Evolutionary conservation across 2,888 invertebrate species (phyloP), one percentile per base, ranked within the genome.

Genomic region (Cactoblastis cactorum): DNA sequence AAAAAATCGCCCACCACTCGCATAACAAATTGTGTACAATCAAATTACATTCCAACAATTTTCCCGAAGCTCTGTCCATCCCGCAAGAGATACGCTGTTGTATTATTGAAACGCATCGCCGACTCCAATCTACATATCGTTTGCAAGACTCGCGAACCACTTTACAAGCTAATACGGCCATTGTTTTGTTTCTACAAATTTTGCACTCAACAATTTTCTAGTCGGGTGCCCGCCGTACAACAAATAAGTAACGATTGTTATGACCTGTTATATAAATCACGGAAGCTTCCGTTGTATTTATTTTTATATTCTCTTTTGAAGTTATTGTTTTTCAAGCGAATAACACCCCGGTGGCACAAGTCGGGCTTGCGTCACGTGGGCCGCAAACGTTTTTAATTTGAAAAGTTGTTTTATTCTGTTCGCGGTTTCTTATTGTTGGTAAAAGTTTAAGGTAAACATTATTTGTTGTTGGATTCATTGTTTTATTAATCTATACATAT

Each of bases 111-210:
- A 22, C 14, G 46, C 35, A 34, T 35, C 35, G 35, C 22, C n/a
- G 34, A 2, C 9, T 9, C 35, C 22, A 46, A 46, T 34, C 35
- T 46, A 19, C 46, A 46, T 46, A 46, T 34, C 14, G 34, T 15
- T 22, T 19, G 34, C 22, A 22, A 18, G 18, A 45, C 14, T 24
- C 18, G 35, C 15, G 11, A 5, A 14, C 19, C 22, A 46, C 46
- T 22, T n/a, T 22, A 34, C 34, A 18, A 14, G 19, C 22, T 35
- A 46, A 46, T 34, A 46, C 11, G n/a, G 19, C 19, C 17, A 46
- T 46, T 43, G 43, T 43, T 43, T 24, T 32, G 39, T 46, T 48
- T 48, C 47, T 24, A 48, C 47, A 37, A 48, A 37, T 48, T 48
- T 48, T 6, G 47, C 37, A 14, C 24, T 38, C 38, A 28, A 48